phyloP scores from a whole-genome alignment of 2,888 invertebrate species.

The Aproaerema taeniolella region DNA sequence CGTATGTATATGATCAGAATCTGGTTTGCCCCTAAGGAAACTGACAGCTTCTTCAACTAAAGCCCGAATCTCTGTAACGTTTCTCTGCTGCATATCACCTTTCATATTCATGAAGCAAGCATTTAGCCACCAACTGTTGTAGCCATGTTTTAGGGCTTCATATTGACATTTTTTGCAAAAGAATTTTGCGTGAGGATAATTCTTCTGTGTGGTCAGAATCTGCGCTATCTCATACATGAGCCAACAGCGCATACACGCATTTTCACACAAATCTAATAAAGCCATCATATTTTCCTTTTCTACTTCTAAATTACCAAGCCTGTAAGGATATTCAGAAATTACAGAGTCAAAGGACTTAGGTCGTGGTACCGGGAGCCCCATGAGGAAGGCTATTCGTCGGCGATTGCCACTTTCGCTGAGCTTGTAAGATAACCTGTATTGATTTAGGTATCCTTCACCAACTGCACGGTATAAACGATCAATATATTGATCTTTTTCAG shows the following conservation, averaged over 20 bases:
- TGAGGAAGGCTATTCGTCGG: constrained; percentile 63
- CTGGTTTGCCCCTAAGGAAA: constrained; percentile 55
- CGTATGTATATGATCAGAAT: constrained; percentile 58
- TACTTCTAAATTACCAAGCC: constrained; percentile 57
- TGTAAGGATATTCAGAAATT: constrained; percentile 63
- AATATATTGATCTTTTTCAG: constrained; percentile 58
- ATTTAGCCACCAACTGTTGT: constrained; percentile 63
- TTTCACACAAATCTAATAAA: constrained; percentile 65
- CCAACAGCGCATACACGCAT: constrained; percentile 67
- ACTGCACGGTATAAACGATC: constrained; percentile 61
- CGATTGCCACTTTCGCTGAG: constrained; percentile 65
- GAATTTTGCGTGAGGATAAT: constrained; percentile 63
- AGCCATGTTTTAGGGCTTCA: constrained; percentile 55
- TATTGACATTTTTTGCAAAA: constrained; percentile 65
- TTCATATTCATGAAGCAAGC: constrained; percentile 63
- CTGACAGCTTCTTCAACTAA: constrained; percentile 63
- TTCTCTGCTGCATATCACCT: constrained; percentile 69
- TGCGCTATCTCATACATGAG: constrained; percentile 62
- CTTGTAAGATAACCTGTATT: constrained; percentile 60
- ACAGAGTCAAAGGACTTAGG: constrained; percentile 68
- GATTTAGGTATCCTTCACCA: constrained; percentile 59
- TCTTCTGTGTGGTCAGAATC: constrained; percentile 58
- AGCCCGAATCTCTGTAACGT: constrained; percentile 61
- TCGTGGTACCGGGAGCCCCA: constrained; percentile 60
- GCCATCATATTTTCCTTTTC: constrained; percentile 50